A percentile compares a stretch with the other conserved stretches of the same genome.
Evolutionary conservation across 1,140 invertebrate genomes (phyloP).

Genomic region (Andrena cerasifolii): DNA sequence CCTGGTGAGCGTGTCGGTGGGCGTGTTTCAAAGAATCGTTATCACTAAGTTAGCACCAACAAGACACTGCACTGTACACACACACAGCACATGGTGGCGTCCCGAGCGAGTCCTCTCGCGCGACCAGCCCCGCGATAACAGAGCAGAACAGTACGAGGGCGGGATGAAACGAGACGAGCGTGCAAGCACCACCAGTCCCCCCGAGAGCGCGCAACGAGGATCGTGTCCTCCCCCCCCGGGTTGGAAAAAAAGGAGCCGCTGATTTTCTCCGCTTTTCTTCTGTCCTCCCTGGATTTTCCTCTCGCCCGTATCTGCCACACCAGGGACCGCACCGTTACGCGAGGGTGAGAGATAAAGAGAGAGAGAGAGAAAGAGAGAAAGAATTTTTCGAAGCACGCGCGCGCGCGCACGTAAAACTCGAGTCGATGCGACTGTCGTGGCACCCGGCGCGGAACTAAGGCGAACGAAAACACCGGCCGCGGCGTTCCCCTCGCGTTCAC

Average conservation of each 20-base stretch:
- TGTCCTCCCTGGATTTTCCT: not conserved
- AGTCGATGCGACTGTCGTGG: slow-evolving; percentile 80
- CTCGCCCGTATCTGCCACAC: too few species aligned
- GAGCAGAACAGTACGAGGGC: not conserved
- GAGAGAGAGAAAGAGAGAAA: slow-evolving; percentile 32
- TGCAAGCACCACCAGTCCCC: too few species aligned
- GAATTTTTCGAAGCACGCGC: slow-evolving; percentile 64
- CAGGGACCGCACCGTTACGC: not conserved
- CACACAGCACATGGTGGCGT: slow-evolving; percentile 79
- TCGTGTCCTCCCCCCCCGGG: too few species aligned
- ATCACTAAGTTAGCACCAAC: slow-evolving; percentile 81
- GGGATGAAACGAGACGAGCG: too few species aligned
- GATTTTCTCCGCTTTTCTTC: slow-evolving; percentile 4
- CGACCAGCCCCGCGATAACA: not conserved
- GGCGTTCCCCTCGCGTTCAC: slow-evolving; percentile 73
- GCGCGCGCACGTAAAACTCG: slow-evolving; percentile 73
- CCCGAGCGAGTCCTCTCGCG: slow-evolving; percentile 7
- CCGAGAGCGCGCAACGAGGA: too few species aligned
- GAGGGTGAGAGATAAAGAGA: slow-evolving; percentile 30
- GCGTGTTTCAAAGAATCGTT: slow-evolving; percentile 55
- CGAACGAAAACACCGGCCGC: slow-evolving; percentile 76
- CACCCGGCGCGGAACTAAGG: slow-evolving; percentile 82
- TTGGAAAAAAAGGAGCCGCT: too few species aligned
- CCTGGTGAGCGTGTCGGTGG: slow-evolving; percentile 15
- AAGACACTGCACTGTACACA: slow-evolving; percentile 81